Conservation (phyloP, 2,888 invertebrate species). For the Automeris io region DNA sequence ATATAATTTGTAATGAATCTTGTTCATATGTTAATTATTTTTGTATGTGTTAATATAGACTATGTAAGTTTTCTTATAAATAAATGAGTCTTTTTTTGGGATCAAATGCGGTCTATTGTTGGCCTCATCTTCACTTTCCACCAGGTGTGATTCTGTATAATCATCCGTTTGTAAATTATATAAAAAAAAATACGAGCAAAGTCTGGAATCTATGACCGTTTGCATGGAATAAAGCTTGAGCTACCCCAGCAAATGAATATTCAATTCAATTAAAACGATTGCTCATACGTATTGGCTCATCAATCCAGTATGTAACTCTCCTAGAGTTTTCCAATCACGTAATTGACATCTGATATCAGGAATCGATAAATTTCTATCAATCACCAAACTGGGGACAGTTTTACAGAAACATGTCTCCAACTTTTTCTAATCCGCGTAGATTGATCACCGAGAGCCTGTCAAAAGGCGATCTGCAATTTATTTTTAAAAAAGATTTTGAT, state of each 20-base stretch:
- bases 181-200: no score
- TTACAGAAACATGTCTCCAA: not conserved
- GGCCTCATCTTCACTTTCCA: no score
- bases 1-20: no score
- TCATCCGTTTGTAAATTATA: no score
- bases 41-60: no score
- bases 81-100: no score
- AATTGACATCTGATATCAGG: not conserved
- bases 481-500: not conserved
- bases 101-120: no score
- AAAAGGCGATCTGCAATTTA: not conserved
- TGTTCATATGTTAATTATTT: no score
- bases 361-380: not conserved
- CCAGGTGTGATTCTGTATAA: no score
- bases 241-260: not conserved
- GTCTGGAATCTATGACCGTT: no score
- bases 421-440: not conserved
- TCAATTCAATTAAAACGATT: not conserved
- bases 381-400: not conserved
- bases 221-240: no score
- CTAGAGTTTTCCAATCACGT: not conserved
- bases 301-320: not conserved
- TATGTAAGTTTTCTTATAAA: no score
- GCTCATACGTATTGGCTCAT: not conserved
- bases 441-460: not conserved